Evolutionary conservation across 2,888 invertebrate genomes (phyloP).

Genomic region (Acholoe squamosa): DNA sequence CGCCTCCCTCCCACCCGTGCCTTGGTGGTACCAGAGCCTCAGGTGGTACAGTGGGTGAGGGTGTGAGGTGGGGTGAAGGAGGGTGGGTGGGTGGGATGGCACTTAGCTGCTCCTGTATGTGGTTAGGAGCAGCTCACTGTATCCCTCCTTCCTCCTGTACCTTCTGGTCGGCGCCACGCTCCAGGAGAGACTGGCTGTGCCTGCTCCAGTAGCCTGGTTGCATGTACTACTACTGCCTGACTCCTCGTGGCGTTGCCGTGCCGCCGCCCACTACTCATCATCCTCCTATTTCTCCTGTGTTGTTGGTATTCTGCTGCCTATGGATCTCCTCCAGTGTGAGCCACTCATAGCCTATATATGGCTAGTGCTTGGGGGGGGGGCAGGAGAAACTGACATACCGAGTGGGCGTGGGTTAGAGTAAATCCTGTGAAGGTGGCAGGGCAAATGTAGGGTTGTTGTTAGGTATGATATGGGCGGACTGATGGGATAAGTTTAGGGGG

Average conservation of each 20-base stretch:
- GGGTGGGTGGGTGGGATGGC: background rate
- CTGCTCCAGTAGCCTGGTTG: constrained; percentile 24
- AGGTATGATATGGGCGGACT: no score
- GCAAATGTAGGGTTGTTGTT: no score
- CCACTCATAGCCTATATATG: no score
- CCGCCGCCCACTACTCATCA: background rate
- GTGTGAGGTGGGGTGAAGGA: background rate
- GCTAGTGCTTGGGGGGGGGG: no score
- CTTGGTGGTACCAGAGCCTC: no score
- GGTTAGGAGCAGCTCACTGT: background rate
- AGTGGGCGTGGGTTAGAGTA: no score
- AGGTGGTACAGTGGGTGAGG: no score
- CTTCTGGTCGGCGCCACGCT: background rate
- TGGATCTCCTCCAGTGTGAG: no score
- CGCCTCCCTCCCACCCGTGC: no score
- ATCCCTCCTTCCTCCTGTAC: background rate
- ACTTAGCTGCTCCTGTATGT: background rate
- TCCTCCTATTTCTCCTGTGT: background rate
- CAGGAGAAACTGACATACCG: no score
- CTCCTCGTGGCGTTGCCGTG: background rate
- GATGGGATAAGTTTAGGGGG: background rate
- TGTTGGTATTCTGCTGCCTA: background rate
- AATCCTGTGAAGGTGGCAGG: no score
- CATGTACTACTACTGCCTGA: constrained; percentile 11
- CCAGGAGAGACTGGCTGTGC: constrained; percentile 4